Percentiles rank a stretch among this genome's conserved stretches.
Evolutionary conservation across 2,113 vertebrate genomes (phyloP).

Genomic region (Eurystomus gularis): DNA sequence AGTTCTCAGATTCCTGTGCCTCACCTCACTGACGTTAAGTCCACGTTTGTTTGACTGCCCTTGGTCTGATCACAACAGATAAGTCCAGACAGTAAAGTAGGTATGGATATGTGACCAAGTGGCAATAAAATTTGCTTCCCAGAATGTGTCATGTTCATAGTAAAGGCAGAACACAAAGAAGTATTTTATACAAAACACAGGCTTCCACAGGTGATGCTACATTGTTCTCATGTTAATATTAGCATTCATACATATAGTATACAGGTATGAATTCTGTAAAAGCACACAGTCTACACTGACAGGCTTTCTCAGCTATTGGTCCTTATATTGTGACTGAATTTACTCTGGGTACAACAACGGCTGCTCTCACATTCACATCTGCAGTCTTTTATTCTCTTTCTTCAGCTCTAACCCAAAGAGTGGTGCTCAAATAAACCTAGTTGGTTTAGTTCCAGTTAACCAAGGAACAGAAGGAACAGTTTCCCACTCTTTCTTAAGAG

Average conservation of each 20-base stretch:
- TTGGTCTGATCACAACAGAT: slow-evolving; percentile 58
- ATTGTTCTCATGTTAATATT: not conserved
- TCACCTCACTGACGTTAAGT: slow-evolving; percentile 36
- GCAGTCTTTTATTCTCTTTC: not conserved
- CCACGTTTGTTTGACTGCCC: slow-evolving; percentile 63
- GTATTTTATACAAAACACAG: not conserved
- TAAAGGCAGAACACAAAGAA: not conserved
- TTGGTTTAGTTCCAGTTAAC: not conserved
- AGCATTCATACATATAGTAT: not conserved
- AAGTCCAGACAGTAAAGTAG: slow-evolving; percentile 40
- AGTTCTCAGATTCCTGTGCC: slow-evolving; percentile 28
- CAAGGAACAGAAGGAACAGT: not conserved
- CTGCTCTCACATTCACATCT: not conserved
- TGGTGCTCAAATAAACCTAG: not conserved
- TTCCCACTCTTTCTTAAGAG: not conserved
- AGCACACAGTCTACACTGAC: not conserved
- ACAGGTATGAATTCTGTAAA: not conserved
- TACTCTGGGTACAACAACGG: not conserved
- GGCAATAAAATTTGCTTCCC: slow-evolving; percentile 6
- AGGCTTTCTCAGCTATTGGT: not conserved
- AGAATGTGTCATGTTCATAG: not conserved
- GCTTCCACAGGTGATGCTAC: fast-evolving
- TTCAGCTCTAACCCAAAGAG: not conserved
- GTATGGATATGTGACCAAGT: not conserved
- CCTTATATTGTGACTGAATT: not conserved